Conservation (phyloP, 1,140 invertebrate species). For the Hycleus phaleratus region DNA sequence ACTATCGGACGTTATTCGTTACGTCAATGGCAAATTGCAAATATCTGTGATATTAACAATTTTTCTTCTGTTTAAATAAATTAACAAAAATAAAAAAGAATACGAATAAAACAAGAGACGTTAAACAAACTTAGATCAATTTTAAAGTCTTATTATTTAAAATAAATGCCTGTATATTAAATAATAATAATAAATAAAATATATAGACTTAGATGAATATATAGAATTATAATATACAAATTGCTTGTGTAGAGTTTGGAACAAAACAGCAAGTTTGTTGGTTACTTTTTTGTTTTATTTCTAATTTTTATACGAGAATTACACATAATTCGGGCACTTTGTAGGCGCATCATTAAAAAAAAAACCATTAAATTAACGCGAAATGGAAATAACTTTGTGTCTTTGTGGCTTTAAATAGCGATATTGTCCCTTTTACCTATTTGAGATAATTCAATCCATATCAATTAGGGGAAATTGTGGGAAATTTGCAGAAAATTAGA, state of each 20-base stretch:
- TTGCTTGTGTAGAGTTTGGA: too few species aligned
- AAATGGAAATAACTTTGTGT: slow-evolving; percentile 17
- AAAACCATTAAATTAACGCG: not conserved
- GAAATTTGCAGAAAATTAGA: slow-evolving; percentile 6
- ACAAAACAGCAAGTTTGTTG: too few species aligned
- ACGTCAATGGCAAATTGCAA: too few species aligned
- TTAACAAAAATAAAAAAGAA: slow-evolving; percentile 2
- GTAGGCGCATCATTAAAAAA: slow-evolving; percentile 3
- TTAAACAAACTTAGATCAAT: slow-evolving; percentile 12
- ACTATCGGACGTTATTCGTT: too few species aligned
- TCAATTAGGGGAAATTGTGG: not conserved
- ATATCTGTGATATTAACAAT: too few species aligned
- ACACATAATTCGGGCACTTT: slow-evolving; percentile 8
- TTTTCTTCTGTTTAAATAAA: too few species aligned
- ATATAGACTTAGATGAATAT: slow-evolving; percentile 8
- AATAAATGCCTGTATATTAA: slow-evolving; percentile 5
- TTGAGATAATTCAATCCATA: slow-evolving; percentile 1
- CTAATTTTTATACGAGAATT: too few species aligned
- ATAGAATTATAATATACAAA: too few species aligned
- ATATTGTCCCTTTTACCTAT: slow-evolving; percentile 5
- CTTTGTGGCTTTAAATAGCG: slow-evolving; percentile 27
- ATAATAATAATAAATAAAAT: too few species aligned
- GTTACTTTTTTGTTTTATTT: too few species aligned
- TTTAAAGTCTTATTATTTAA: not conserved
- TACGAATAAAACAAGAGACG: slow-evolving; percentile 13